Conservation (phyloP, 2,888 invertebrate species). For the Antheraea assamensis region DNA sequence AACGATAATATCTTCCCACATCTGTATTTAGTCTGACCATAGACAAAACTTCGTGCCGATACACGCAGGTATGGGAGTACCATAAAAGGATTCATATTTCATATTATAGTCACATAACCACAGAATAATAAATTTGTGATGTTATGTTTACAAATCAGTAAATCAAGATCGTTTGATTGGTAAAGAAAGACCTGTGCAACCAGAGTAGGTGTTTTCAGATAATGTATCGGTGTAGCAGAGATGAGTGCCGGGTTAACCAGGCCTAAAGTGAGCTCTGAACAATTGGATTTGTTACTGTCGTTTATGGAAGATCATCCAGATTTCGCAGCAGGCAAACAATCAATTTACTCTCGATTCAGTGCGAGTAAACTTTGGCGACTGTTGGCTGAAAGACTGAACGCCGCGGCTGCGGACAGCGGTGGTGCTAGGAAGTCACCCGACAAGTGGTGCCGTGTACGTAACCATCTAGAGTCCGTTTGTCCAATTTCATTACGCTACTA, state of each 20-base stretch:
- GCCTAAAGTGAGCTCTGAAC: constrained; percentile 73
- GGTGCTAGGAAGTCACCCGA: constrained; percentile 74
- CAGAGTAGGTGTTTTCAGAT: constrained; percentile 24
- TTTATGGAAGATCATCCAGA: constrained; percentile 79
- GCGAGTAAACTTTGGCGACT: constrained; percentile 91
- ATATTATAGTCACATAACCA: too few relatives aligned
- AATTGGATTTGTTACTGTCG: constrained; percentile 66
- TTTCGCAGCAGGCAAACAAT: constrained; percentile 73
- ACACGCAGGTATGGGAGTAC: too few relatives aligned
- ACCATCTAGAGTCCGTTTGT: not conserved
- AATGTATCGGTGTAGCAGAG: constrained; percentile 35
- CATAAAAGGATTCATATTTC: too few relatives aligned
- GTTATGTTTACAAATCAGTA: not conserved
- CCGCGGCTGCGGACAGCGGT: constrained; percentile 64
- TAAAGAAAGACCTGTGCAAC: not conserved
- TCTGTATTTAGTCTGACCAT: too few relatives aligned
- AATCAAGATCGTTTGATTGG: not conserved
- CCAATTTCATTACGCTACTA: not conserved
- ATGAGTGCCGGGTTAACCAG: constrained; percentile 69
- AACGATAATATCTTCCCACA: too few relatives aligned
- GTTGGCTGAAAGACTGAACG: constrained; percentile 82
- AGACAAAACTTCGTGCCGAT: too few relatives aligned
- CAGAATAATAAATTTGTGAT: too few relatives aligned
- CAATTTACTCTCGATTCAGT: constrained; percentile 73
- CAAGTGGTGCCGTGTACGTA: constrained; percentile 74